Evolutionary conservation across 2,888 invertebrate genomes (phyloP), one percentile per base, ranked within the genome.

Genomic region (Harpalus rubripes): DNA sequence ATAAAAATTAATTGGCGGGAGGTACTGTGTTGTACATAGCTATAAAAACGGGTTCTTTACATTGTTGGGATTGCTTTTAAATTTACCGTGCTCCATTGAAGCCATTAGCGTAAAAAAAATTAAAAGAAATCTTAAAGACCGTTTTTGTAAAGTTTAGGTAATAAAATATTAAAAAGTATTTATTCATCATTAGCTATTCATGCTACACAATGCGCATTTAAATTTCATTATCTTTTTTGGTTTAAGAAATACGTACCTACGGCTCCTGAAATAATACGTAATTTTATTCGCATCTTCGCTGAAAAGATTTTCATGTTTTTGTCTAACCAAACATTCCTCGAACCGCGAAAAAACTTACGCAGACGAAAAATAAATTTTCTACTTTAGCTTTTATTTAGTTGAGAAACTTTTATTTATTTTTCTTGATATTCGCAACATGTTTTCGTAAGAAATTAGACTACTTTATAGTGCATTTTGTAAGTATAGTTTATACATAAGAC

Each of bases 351-450:
- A 52, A 52, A 52, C 44, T 52, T 52, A 52, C 12, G 44, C 44
- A 52, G 44, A 52, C 44, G 44, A 6, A 52, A 52, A 52, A 52
- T 52, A 52, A 52, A 52, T 52, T 52, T 12, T 52, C 44, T 52
- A 12, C 44, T 52, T 52, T 52, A 52, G 44, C 44, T 52, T 52
- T 52, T 52, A 52, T 63, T 63, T 63, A 68, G 22, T 63, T 63
- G 10, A 7, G 12, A 22, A 68, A 68, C 44, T 10, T 68, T 74
- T 74, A 74, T 74, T 74, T 74, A 74, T 74, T 44, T 22, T 74
- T 8, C 44, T 44, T 16, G 72, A 44, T 44, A 74, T 41, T 41
- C 22, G 72, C 72, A 74, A 16, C 72, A 74, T 44, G 72, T 74
- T 74, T 74, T 18, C 72, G 41, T 44, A 41, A 41, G 72, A 74